Base-by-base conservation (phyloP, 2,888 invertebrate genomes). In the Lithophane semibrunnea region DNA sequence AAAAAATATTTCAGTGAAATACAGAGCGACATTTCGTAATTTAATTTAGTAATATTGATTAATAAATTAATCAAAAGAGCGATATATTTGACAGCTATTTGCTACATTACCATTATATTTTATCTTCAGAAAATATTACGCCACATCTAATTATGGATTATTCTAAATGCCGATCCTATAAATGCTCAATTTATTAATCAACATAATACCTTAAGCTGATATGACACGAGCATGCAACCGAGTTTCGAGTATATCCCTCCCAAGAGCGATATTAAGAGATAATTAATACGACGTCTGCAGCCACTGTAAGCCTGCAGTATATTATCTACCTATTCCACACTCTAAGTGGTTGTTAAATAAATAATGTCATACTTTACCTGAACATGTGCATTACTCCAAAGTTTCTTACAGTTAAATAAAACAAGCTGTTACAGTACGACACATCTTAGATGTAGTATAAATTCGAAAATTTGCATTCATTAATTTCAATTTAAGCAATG, bases 281-380 rank as follows among this genome's bases (percentile, higher is more conserved):
- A 70, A 83, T n/a, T 68, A 54, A 64, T 52, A 61, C 2, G 52
- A 54, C 44, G 52, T 64, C 12, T 29, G 21, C 49, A 69, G 24
- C 73, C 54, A 37, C 10, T 65, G 10, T 60, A 56, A 64, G 47
- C 24, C 18, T 64, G 58, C 37, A 68, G 58, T 83, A 21, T 60
- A 69, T 65, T 69, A 56, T 69, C 16, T 69, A 61, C 65, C 21
- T 21, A 49, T 61, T 65, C 8, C 5, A 44, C 52, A 56, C 49
- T 56, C 8, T 60, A 67, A 79, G 79, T 79, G 73, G 13, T 56
- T 42, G n/a, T 54, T 72, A 69, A 83, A 68, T 82, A 58, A 64
- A 37, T 58, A 47, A 79, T 44, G 16, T 42, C 47, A 65, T 13
- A 49, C n/a, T 60, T 18, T 42, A 13, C n/a, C 12, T 66, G 24